A percentile compares a stretch with the other conserved stretches of the same genome.
Conservation (phyloP, 2,888 invertebrate species). For the Orchestes rusci region DNA sequence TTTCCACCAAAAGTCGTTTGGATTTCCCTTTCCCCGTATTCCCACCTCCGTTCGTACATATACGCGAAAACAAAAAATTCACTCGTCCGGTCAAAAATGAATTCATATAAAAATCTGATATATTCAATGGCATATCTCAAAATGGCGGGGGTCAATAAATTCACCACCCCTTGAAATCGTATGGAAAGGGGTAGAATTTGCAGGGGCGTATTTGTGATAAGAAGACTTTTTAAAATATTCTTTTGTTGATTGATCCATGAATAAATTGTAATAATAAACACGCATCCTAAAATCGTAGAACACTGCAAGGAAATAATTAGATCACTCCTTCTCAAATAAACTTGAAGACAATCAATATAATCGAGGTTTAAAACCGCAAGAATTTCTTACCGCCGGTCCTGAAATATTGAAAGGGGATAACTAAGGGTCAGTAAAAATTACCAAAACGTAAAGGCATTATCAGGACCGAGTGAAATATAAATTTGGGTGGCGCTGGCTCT, state of each 20-base stretch:
- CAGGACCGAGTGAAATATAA: conserved; percentile 23
- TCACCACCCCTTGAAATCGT: conserved; percentile 22
- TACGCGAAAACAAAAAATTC: conserved; percentile 23
- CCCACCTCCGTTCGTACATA: not conserved
- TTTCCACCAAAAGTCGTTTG: conserved; percentile 25
- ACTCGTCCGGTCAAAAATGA: conserved; percentile 26
- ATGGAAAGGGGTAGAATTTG: conserved; percentile 7
- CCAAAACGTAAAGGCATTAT: conserved; percentile 27
- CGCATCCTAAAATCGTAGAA: too few relatives aligned
- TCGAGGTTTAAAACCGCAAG: too few relatives aligned
- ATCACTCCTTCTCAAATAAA: too few relatives aligned
- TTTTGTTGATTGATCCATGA: too few relatives aligned
- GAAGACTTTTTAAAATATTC: too few relatives aligned
- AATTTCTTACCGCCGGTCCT: too few relatives aligned
- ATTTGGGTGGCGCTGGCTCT: conserved; percentile 17
- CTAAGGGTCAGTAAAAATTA: conserved; percentile 24
- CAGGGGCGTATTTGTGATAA: conserved; percentile 7
- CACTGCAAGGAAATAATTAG: too few relatives aligned
- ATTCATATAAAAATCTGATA: conserved; percentile 28
- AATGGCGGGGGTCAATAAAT: conserved; percentile 26
- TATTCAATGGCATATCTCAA: conserved; percentile 28
- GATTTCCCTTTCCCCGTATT: conserved; percentile 11
- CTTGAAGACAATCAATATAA: too few relatives aligned
- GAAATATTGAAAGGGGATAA: conserved; percentile 18
- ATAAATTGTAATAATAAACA: too few relatives aligned